These are phyloP conservation scores for Hypomecis atomaria DNA, from an alignment of 2,888 invertebrate species.

Conservation along the genomic window DNA sequence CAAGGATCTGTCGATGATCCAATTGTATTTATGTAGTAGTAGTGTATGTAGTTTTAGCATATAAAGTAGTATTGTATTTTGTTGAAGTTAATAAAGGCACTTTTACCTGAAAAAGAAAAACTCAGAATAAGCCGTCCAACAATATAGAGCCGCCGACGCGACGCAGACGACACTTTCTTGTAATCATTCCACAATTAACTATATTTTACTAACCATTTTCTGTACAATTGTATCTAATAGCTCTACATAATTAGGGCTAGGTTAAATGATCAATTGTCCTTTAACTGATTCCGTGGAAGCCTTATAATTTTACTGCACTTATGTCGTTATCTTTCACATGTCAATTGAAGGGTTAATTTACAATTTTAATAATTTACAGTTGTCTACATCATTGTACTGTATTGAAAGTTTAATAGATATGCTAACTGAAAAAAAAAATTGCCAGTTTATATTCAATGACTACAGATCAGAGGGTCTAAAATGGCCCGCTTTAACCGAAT, in stretches of 20 bases:
- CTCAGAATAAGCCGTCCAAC: conserved; percentile 30
- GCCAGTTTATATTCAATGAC: no score
- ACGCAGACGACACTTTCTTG: conserved; percentile 41
- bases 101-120: no score
- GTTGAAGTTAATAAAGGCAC: no score
- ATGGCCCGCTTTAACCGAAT: no score
- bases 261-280: conserved; percentile 26
- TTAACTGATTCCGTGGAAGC: conserved; percentile 17
- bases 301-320: conserved; percentile 10
- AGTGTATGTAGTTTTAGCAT: no score
- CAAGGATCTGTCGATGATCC: no score
- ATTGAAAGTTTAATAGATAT: no score
- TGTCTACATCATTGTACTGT: neutral
- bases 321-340: conserved; percentile 2
- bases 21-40: no score
- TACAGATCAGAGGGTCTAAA: no score
- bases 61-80: no score
- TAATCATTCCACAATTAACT: conserved; percentile 36
- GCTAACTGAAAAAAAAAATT: no score
- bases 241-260: conserved; percentile 32
- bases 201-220: conserved; percentile 24
- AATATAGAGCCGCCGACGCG: conserved; percentile 17
- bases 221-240: conserved; percentile 35
- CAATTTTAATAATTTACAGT: neutral
- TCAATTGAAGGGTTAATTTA: conserved; percentile 15